Evolutionary conservation across 2,797 vertebrate genomes (phyloP), one percentile per base, ranked within the genome.

Genomic region (Tapera naevia): DNA sequence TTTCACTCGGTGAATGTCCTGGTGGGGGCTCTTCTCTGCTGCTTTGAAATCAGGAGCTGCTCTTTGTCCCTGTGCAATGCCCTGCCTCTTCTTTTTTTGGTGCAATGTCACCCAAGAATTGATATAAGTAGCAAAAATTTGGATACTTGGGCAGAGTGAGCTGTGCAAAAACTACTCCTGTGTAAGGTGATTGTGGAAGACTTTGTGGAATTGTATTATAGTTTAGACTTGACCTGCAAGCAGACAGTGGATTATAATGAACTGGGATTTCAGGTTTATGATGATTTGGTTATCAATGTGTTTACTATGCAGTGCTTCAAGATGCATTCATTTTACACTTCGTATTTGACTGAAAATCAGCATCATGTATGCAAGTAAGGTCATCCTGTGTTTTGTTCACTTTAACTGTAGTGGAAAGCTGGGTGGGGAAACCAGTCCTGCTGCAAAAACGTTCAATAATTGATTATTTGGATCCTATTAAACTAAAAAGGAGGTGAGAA

Each of bases 371-470:
- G 73, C 45, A 71, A 60, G 80, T 91, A 82, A 79, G 60, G 64
- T 81, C 67, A 75, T 50, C 37, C 30, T n/a, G 33, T n/a, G 66
- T 51, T 88, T 81, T 10, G 23, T 66, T 86, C 4, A 0, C 51
- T 48, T 66, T 7, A 64, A 53, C 39, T 69, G 58, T 3, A 39
- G 51, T 5, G 48, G 75, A 66, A 72, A 61, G 19, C 58, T 85
- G 91, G 67, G 50, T 69, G 78, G 85, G 60, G 25, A 79, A 91
- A 66, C 3, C 4, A 69, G 27, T 61, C 57, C 30, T 93, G 81
- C 51, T 89, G 67, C 65, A 90, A 83, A 94, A 91, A 92, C 64
- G 86, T 22, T 23, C 57, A 75, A 33, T 89, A 17, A 62, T 72
- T 70, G 60, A 81, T 81, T 62, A 64, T 80, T 80, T 91, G 75